These are phyloP conservation scores for Xanthorhoe designata DNA, from an alignment of 2,888 invertebrate genomes.

Conservation along the genomic window DNA sequence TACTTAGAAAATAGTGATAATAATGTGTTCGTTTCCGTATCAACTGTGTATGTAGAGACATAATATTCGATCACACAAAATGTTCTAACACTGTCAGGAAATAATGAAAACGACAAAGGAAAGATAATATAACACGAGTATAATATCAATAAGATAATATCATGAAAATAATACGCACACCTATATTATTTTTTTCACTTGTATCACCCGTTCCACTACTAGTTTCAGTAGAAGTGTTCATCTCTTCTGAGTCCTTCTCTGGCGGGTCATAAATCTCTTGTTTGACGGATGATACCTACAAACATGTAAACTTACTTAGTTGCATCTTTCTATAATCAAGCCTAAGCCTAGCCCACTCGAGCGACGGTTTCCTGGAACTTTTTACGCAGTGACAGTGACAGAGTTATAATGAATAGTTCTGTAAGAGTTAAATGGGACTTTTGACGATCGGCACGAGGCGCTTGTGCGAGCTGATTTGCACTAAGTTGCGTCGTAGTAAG, in stretches of 20 bases:
- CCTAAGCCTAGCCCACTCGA: no score
- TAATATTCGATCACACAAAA: background rate
- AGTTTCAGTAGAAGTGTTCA: constrained; percentile 64
- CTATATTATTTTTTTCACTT: constrained; percentile 55
- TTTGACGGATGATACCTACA: constrained; percentile 42
- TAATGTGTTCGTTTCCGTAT: no score
- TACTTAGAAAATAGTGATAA: background rate
- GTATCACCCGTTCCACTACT: constrained; percentile 62
- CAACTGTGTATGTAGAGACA: no score
- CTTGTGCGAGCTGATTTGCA: no score
- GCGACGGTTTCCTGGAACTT: no score
- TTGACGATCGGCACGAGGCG: no score
- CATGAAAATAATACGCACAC: constrained; percentile 12
- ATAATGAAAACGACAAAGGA: background rate
- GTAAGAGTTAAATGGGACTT: no score
- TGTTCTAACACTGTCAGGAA: background rate
- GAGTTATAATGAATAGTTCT: no score
- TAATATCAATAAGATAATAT: no score
- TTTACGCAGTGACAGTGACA: no score
- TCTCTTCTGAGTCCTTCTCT: constrained; percentile 70
- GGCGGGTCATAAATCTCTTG: constrained; percentile 63
- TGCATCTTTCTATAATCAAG: background rate
- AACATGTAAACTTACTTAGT: constrained; percentile 4
- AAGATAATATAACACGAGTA: no score
- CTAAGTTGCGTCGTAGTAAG: no score